Base-by-base conservation (phyloP, 2,888 invertebrate genomes). In the Lucinisca nassula region DNA sequence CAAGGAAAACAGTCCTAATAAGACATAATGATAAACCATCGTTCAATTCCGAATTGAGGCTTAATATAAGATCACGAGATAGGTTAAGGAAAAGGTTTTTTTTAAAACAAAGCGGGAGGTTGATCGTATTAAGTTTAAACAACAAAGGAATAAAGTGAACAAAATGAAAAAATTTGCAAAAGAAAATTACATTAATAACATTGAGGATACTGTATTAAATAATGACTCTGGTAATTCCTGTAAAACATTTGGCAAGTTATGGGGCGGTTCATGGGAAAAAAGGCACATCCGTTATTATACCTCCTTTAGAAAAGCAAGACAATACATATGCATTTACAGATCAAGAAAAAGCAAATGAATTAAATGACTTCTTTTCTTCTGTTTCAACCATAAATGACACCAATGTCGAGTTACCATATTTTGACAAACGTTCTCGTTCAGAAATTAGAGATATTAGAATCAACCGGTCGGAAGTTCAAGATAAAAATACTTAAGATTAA, bases 241-340 rank as follows among this genome's bases (percentile, higher is more conserved):
- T 61, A 67, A 35, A 67, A 35, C 67, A 35, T 67, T 67, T 67
- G 67, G 67, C 67, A 67, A 67, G 35, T 67, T 12, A 67, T 67
- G 67, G 67, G 67, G 4, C 67, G 67, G 10, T 67, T 67, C 17
- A 67, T 67, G 73, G 73, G 45, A n/a, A 73, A 73, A 24, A 73
- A 38, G 30, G 30, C 8, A 73, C 73, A 24, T 45, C 24, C 0
- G 17, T 30, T 38, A 40, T 37, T n/a, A 40, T 45, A 40, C 45
- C 40, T 6, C 73, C 45, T 8, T 14, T 73, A 38, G 1, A 73
- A 27, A 73, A 40, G 21, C 24, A 3, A 40, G 12, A 73, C 27
- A 6, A 73, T 40, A 24, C 40, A 24, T 30, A n/a, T 24, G 35
- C 45, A 24, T 73, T 30, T 35, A n/a, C 17, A 6, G 73, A 73